Evolutionary conservation across 1,140 invertebrate species (phyloP).

Genomic region (Drosophila serrata): DNA sequence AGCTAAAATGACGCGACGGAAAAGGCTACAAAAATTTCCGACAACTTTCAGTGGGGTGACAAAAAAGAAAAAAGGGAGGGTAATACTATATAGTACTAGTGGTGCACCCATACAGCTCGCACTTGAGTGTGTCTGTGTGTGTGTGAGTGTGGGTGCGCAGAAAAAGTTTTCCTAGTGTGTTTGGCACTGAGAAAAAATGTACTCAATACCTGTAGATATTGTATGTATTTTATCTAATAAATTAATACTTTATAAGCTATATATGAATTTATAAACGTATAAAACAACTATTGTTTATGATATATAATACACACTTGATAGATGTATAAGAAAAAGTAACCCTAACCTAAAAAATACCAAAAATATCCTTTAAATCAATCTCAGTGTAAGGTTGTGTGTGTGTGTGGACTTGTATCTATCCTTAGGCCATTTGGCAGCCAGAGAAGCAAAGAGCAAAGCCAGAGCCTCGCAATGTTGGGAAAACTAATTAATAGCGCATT

Average conservation of each 20-base stretch:
- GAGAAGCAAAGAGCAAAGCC: constrained; percentile 13
- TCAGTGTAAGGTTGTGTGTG: constrained; percentile 46
- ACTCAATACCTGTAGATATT: neutral
- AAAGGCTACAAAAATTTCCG: constrained; percentile 62
- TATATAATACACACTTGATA: too few relatives aligned
- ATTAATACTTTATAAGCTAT: too few relatives aligned
- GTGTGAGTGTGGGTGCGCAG: constrained; percentile 3
- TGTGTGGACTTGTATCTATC: constrained; percentile 62
- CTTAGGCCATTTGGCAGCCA: constrained; percentile 56
- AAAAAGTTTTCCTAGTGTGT: constrained; percentile 23
- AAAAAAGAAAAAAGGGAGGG: neutral
- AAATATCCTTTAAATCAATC: neutral
- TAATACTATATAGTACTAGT: neutral
- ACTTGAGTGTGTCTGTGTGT: constrained; percentile 2
- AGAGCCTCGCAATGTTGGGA: constrained; percentile 54
- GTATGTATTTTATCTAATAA: too few relatives aligned
- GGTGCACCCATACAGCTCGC: constrained; percentile 8
- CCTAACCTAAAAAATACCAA: neutral
- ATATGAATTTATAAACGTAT: too few relatives aligned
- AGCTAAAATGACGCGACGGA: constrained; percentile 60
- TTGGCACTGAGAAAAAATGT: constrained; percentile 14
- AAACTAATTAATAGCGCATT: constrained; percentile 83
- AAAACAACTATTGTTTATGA: too few relatives aligned
- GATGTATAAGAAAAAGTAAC: fast-evolving
- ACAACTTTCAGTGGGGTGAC: constrained; percentile 14